Evolutionary conservation across 1,140 invertebrate genomes (phyloP), one percentile per base, ranked within the genome.

Genomic region (Panagrolaimus sp.): DNA sequence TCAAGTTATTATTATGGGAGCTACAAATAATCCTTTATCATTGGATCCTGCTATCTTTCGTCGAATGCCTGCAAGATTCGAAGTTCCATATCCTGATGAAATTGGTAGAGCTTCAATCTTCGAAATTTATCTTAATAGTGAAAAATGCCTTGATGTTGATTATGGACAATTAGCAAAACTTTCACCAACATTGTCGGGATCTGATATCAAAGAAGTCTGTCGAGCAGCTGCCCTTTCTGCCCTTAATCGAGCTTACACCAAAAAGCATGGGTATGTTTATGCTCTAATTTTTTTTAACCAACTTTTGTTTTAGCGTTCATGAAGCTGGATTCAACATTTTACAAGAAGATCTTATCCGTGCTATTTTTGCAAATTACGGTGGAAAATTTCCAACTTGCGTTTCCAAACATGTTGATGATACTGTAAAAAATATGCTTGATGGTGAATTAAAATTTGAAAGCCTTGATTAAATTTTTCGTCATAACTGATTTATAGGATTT

Each of bases 11-110:
- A 88, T 94, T 24, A 92, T 92, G 88, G 94, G 93, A 5, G 95
- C 96, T 0, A 98, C 95, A 14, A 98, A 98, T 84, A 87, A 94
- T 62, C 93, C 93, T 0, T 26, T 32, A 15, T 73, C 52, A 12
- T 24, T 69, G 8, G 95, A 98, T 84, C 89, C 89, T 74, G 96
- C 96, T 15, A 98, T 98, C 84, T 86, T 97, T 15, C 87, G 95
- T n/a, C 87, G 96, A 70, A 95, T 98, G 92, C 94, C 94, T 8
- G 90, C 93, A 62, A 91, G 91, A 74, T 96, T 97, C 84, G 89
- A 93, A 78, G 89, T 98, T 81, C 88, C 89, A 45, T 87, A 94
- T 79, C 94, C 94, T 32, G 63, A 73, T 58, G 32, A 65, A 55
- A n/a, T 15, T 17, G 32, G 32, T 12, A 70, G 74, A 9, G 63